phyloP scores from a whole-genome alignment of 2,797 vertebrate species.

The Enteromius radiatus region DNA sequence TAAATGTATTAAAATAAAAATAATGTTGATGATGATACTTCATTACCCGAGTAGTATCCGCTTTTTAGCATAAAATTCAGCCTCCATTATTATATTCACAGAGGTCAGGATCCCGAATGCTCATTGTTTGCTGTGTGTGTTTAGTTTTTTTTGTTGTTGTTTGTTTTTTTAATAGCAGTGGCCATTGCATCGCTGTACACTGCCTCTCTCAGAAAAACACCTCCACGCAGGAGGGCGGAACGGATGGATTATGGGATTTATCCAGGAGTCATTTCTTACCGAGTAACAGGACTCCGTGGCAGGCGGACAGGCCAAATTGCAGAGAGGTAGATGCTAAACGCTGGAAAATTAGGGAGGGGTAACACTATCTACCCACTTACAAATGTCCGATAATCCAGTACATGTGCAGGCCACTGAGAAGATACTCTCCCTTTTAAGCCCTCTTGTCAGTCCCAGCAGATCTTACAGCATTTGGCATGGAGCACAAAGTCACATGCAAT shows the following conservation, averaged over 20 bases:
- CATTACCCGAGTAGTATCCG: conserved; percentile 40
- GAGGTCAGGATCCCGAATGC: background rate
- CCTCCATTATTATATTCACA: conserved; percentile 60
- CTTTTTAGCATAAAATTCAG: conserved; percentile 47
- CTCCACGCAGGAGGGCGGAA: conserved; percentile 58
- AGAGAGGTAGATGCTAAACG: conserved; percentile 54
- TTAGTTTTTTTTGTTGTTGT: too few relatives aligned
- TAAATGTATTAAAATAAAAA: background rate
- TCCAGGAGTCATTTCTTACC: conserved; percentile 54
- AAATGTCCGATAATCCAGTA: conserved; percentile 66
- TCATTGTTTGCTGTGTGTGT: background rate
- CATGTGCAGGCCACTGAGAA: conserved; percentile 62
- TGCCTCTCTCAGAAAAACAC: conserved; percentile 45
- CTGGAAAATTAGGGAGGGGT: conserved; percentile 66
- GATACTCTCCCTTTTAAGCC: conserved; percentile 52
- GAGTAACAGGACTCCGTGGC: conserved; percentile 64
- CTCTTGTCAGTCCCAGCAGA: conserved; percentile 48
- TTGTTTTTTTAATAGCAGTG: background rate
- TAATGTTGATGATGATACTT: conserved; percentile 33
- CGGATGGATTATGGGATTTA: conserved; percentile 65
- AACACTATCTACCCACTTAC: conserved; percentile 64
- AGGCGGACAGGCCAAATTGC: conserved; percentile 55
- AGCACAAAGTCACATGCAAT: conserved; percentile 52
- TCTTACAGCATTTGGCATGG: conserved; percentile 24
- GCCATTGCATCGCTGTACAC: conserved; percentile 5